phyloP scores from a whole-genome alignment of 2,113 vertebrate species.

The Glaucomys volans region DNA sequence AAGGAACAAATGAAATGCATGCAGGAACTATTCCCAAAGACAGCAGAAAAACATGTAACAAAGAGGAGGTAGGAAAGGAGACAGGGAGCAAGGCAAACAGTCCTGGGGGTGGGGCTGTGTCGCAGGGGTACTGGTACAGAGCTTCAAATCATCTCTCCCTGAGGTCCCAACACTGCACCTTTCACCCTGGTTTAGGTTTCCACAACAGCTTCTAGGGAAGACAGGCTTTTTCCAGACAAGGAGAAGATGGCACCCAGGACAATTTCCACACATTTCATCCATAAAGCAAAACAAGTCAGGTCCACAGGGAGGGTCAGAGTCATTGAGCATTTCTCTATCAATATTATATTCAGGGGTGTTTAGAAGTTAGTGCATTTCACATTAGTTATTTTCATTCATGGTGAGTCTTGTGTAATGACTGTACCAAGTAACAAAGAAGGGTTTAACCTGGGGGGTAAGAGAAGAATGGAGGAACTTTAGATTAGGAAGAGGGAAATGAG shows the following conservation, averaged over 20 bases:
- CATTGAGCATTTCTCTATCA: background rate
- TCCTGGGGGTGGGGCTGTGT: background rate
- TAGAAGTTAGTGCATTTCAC: background rate
- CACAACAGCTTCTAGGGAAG: background rate
- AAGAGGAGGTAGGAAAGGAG: background rate
- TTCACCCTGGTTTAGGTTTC: too few species aligned
- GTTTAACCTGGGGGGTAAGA: too few species aligned
- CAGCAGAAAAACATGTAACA: background rate
- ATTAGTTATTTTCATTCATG: background rate
- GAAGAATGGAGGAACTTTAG: too few species aligned
- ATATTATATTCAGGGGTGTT: background rate
- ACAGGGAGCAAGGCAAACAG: background rate
- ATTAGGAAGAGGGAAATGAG: too few species aligned
- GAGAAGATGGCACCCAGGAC: too few species aligned
- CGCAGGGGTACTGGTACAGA: background rate
- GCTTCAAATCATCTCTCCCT: too few species aligned
- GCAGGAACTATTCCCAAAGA: background rate
- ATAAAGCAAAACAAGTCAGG: background rate
- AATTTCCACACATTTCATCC: background rate
- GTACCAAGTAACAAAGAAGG: background rate
- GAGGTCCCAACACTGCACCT: too few species aligned
- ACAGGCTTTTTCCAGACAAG: background rate
- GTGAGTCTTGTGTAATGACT: background rate
- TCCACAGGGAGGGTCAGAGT: too few species aligned
- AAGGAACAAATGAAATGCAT: background rate